A percentile compares a stretch with the other conserved stretches of the same genome.
These are phyloP conservation scores for Conops quadrifasciatus DNA, from an alignment of 2,888 invertebrate species.

Conservation along the genomic window DNA sequence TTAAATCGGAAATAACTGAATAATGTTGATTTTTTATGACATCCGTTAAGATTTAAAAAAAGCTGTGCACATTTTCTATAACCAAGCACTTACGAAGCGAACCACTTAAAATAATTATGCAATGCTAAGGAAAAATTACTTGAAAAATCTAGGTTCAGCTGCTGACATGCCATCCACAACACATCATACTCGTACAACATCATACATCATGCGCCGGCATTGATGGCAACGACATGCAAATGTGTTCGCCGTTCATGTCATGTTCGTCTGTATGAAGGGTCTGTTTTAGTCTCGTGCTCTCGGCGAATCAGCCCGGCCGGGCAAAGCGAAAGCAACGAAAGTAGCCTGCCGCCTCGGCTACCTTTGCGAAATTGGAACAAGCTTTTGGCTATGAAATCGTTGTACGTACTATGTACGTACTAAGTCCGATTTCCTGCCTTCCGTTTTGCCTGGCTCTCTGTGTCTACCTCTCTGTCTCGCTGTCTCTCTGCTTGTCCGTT, in stretches of 20 bases:
- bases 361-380: conserved; percentile 19
- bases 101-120: neutral
- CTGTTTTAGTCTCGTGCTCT: conserved; percentile 20
- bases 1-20: too few species aligned
- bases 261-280: conserved; percentile 12
- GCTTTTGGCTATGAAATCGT: neutral
- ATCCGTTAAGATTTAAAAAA: too few species aligned
- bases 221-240: conserved; percentile 18
- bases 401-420: neutral
- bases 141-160: conserved; percentile 22
- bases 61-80: neutral
- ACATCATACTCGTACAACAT: too few species aligned
- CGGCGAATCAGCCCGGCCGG: conserved; percentile 9
- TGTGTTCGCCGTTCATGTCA: conserved; percentile 11
- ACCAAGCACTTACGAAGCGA: neutral
- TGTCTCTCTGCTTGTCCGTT: too few species aligned
- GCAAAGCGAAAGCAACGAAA: conserved; percentile 10
- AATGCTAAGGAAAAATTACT: neutral
- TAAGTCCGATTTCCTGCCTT: neutral
- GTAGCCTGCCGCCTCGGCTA: neutral
- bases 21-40: too few species aligned
- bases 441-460: neutral
- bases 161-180: neutral
- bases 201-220: conserved; percentile 10
- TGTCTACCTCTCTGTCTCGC: too few species aligned